Conservation (phyloP, 2,888 invertebrate species). For the Drosophila falleni region DNA sequence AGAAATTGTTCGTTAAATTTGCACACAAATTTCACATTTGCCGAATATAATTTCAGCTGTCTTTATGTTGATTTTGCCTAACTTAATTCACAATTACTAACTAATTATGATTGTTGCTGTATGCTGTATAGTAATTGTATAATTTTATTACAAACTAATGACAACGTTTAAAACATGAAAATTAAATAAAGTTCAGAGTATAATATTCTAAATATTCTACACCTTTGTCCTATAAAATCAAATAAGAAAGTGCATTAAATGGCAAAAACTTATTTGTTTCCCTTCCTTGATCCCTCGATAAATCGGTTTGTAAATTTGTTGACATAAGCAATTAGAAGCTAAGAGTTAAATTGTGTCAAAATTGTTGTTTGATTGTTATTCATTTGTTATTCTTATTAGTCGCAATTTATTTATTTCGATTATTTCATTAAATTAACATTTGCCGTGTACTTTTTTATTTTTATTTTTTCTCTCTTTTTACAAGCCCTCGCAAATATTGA, state of each 20-base stretch:
- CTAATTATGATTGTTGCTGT: conserved; percentile 14
- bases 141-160: neutral
- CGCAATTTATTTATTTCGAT: conserved; percentile 15
- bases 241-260: neutral
- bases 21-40: conserved; percentile 31
- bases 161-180: too few species aligned
- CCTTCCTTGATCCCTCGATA: neutral
- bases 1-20: conserved; percentile 44
- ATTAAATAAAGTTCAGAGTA: neutral
- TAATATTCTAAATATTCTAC: neutral
- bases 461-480: conserved; percentile 16
- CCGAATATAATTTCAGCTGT: conserved; percentile 22
- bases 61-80: conserved; percentile 25
- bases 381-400: conserved; percentile 15
- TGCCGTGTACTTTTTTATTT: neutral
- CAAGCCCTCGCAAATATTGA: conserved; percentile 63
- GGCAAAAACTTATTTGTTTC: neutral
- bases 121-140: neutral
- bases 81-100: conserved; percentile 28
- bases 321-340: neutral
- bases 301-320: neutral
- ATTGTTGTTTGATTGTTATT: conserved; percentile 20
- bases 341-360: conserved; percentile 11
- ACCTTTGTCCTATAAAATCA: neutral
- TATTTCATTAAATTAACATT: conserved; percentile 23